Percentiles rank a stretch among this genome's conserved stretches.
Conservation (phyloP, 2,113 vertebrate species). For the Corynorhinus townsendii region DNA sequence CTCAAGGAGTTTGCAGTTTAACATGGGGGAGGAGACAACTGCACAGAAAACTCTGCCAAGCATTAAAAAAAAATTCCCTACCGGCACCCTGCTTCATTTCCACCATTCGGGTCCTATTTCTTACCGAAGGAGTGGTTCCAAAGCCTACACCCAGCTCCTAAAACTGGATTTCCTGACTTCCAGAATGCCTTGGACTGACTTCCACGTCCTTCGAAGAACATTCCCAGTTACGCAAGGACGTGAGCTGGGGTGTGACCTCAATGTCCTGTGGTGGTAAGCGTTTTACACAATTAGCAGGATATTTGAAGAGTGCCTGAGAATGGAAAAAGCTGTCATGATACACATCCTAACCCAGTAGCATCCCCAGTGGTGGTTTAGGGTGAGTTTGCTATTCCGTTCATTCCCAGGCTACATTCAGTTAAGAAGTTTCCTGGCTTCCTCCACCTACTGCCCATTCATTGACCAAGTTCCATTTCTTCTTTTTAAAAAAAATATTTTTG, state of each 20-base stretch:
- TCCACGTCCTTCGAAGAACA: background rate
- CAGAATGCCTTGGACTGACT: background rate
- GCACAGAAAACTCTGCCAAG: rapidly evolving
- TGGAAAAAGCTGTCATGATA: rapidly evolving
- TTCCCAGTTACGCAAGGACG: background rate
- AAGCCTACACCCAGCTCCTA: background rate
- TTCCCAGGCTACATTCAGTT: background rate
- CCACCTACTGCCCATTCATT: rapidly evolving
- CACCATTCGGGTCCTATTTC: background rate
- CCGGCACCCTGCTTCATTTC: rapidly evolving
- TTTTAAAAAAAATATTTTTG: too few relatives aligned
- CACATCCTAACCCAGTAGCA: background rate
- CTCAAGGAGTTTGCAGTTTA: background rate
- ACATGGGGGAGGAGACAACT: rapidly evolving
- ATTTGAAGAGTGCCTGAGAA: background rate
- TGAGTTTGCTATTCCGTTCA: rapidly evolving
- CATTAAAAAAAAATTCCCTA: rapidly evolving
- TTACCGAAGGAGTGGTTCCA: too few relatives aligned
- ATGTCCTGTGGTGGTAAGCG: background rate
- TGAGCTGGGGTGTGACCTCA: background rate
- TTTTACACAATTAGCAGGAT: background rate
- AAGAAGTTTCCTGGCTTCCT: background rate
- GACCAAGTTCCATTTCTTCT: background rate
- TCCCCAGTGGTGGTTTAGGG: rapidly evolving
- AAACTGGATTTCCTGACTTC: background rate